Conservation (phyloP, 1,140 invertebrate species). For the Aradophagus sp. region DNA sequence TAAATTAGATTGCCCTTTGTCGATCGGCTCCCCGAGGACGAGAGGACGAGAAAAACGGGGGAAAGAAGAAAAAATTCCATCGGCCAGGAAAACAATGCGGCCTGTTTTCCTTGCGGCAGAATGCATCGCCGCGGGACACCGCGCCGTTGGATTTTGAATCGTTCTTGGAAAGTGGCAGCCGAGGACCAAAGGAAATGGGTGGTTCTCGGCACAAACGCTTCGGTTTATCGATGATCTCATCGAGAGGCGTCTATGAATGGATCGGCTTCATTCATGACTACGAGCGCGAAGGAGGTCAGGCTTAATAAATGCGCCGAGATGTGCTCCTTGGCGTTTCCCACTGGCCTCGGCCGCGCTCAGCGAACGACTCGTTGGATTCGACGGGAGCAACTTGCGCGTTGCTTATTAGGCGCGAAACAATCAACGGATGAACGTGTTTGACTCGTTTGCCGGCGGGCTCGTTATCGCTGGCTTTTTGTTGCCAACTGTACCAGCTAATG, state of each 20-base stretch:
- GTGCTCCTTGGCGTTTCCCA: too few relatives aligned
- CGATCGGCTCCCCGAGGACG: too few relatives aligned
- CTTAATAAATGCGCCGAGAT: too few relatives aligned
- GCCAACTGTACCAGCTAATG: constrained; percentile 53
- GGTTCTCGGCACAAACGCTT: constrained; percentile 66
- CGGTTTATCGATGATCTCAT: constrained; percentile 67
- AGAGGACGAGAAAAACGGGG: too few relatives aligned
- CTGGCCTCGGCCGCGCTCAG: constrained; percentile 11
- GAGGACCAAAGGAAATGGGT: constrained; percentile 60
- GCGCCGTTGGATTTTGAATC: constrained; percentile 39
- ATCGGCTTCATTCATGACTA: constrained; percentile 66
- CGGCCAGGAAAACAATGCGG: constrained; percentile 43
- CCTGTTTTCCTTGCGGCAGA: constrained; percentile 25
- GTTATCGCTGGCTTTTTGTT: constrained; percentile 68
- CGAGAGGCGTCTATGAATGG: constrained; percentile 52
- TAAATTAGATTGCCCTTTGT: constrained; percentile 16
- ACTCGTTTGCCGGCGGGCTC: constrained; percentile 63
- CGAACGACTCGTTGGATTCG: constrained; percentile 24
- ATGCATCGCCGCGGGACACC: constrained; percentile 50
- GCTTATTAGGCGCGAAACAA: constrained; percentile 43
- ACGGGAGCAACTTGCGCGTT: constrained; percentile 2
- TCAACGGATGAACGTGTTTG: constrained; percentile 65
- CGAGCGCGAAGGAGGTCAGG: too few relatives aligned
- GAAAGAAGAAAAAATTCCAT: constrained; percentile 16
- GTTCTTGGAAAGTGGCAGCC: constrained; percentile 46